Evolutionary conservation across 2,888 invertebrate species (phyloP).

Genomic region (Amphipyra tragopoginis): DNA sequence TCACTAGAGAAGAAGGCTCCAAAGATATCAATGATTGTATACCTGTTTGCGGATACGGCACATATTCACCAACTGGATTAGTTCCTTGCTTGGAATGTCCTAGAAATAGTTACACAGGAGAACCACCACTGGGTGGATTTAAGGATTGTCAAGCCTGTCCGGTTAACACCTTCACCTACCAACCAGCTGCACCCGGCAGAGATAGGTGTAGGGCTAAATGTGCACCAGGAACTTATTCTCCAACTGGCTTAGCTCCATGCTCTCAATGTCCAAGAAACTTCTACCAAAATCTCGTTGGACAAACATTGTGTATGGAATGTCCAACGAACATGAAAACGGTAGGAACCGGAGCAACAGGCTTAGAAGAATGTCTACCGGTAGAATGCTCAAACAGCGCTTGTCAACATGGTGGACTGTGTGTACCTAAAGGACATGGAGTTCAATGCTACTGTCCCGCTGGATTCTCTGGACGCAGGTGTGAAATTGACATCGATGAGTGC

Average conservation of each 20-base stretch:
- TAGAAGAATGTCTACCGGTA: constrained; percentile 96
- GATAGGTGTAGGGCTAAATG: constrained; percentile 97
- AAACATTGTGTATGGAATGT: constrained; percentile 96
- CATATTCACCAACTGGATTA: constrained; percentile 97
- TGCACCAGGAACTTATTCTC: constrained; percentile 96
- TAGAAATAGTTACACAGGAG: constrained; percentile 96
- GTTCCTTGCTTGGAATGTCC: constrained; percentile 98
- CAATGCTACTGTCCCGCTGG: constrained; percentile 98
- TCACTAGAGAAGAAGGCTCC: constrained; percentile 97
- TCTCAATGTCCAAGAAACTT: constrained; percentile 97
- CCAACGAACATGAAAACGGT: constrained; percentile 97
- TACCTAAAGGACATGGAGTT: constrained; percentile 96
- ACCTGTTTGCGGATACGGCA: constrained; percentile 98
- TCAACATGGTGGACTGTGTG: constrained; percentile 97
- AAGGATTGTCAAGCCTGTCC: constrained; percentile 98
- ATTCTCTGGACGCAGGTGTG: constrained; percentile 97
- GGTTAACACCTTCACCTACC: constrained; percentile 96
- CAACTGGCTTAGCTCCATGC: constrained; percentile 98
- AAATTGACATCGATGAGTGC: constrained; percentile 98
- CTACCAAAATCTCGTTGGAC: constrained; percentile 96
- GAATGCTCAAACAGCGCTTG: constrained; percentile 96
- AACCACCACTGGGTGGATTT: constrained; percentile 97
- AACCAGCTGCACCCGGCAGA: constrained; percentile 96
- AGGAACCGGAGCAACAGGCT: constrained; percentile 93
- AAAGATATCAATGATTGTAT: constrained; percentile 96